phyloP scores from a whole-genome alignment of 2,113 vertebrate species.

The Donacobius atricapilla region DNA sequence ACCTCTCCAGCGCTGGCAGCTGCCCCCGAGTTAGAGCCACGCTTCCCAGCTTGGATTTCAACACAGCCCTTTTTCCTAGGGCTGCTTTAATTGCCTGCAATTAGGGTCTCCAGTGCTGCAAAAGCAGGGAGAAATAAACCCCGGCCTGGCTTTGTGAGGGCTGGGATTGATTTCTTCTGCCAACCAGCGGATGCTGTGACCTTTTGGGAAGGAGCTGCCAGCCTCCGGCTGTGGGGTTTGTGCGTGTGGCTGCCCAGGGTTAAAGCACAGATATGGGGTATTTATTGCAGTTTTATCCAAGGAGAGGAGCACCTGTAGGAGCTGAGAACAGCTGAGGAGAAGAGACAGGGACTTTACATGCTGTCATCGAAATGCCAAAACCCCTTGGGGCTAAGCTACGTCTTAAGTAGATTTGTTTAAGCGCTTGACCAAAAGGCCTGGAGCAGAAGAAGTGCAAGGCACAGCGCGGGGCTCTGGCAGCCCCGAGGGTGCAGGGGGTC shows the following conservation, averaged over 20 bases:
- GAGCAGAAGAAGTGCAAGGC: neutral
- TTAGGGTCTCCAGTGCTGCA: constrained; percentile 1
- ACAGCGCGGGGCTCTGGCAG: neutral
- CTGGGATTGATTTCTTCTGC: neutral
- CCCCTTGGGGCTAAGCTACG: neutral
- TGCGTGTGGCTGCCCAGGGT: neutral
- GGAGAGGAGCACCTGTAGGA: neutral
- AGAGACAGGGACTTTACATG: neutral
- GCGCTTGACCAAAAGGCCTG: neutral
- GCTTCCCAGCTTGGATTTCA: neutral
- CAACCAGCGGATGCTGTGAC: neutral
- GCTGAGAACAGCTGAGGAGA: neutral
- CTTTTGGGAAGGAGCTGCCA: neutral
- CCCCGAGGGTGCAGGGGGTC: neutral
- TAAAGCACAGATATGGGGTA: neutral
- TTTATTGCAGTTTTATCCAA: neutral
- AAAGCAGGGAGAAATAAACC: neutral
- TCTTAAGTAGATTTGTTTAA: neutral
- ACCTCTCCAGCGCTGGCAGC: neutral
- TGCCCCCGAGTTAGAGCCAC: neutral
- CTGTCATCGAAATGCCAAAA: neutral
- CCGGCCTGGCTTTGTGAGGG: neutral
- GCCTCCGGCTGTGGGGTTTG: neutral
- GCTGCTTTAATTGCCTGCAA: constrained; percentile 9
- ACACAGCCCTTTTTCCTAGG: neutral